A percentile compares a stretch with the other conserved stretches of the same genome.
Conservation (phyloP, 2,797 vertebrate genomes). For the Salmo trutta region DNA sequence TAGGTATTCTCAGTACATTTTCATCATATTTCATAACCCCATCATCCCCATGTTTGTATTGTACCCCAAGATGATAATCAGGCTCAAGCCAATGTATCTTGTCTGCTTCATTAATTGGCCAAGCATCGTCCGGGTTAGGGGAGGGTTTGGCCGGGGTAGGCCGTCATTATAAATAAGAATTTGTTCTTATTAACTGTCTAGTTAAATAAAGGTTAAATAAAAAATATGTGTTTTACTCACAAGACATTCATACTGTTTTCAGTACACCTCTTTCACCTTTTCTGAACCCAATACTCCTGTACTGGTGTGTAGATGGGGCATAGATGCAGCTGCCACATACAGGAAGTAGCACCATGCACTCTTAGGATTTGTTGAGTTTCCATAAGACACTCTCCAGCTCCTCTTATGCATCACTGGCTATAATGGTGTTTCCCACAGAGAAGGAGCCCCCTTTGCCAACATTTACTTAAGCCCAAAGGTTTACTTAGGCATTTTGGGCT, state of each 20-base stretch:
- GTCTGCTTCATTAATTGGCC: background rate
- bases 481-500: constrained; percentile 41
- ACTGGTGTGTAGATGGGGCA: background rate
- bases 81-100: background rate
- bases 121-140: no score
- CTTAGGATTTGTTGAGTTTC: background rate
- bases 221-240: background rate
- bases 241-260: background rate
- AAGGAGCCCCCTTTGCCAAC: constrained; percentile 10
- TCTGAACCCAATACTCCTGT: background rate
- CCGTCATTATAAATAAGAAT: no score
- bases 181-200: no score
- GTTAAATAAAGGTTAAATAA: no score
- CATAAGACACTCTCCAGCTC: background rate
- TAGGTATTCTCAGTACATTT: background rate
- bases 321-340: background rate
- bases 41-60: background rate
- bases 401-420: constrained; percentile 22
- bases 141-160: no score
- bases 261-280: background rate
- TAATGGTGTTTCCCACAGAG: constrained; percentile 28
- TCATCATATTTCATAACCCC: background rate
- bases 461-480: constrained; percentile 35
- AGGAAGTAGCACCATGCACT: background rate
- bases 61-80: background rate